Evolutionary conservation across 2,888 invertebrate genomes (phyloP).

Genomic region (Spodoptera exigua): DNA sequence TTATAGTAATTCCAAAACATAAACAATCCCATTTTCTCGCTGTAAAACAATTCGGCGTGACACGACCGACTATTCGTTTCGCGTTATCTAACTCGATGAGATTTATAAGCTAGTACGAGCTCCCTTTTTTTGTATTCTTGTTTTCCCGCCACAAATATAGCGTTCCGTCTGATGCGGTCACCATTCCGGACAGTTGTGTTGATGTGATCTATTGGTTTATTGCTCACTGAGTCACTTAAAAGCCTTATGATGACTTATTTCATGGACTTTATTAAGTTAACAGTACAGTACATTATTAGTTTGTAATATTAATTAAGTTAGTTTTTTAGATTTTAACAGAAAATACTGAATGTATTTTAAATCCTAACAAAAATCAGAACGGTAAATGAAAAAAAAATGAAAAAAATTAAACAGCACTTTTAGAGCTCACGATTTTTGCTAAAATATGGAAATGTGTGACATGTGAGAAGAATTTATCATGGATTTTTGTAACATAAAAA

Average conservation of each 20-base stretch:
- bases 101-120: slow-evolving; percentile 51
- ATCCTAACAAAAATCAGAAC: no score
- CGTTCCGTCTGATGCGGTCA: slow-evolving; percentile 6
- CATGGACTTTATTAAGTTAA: no score
- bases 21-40: slow-evolving; percentile 52
- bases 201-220: slow-evolving; percentile 24
- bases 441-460: no score
- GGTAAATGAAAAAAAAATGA: no score
- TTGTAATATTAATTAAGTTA: no score
- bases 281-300: no score
- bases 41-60: slow-evolving; percentile 54
- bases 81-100: slow-evolving; percentile 52
- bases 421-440: no score
- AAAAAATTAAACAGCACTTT: no score
- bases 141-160: slow-evolving; percentile 24
- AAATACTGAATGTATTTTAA: no score
- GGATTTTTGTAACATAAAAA: slow-evolving; percentile 8
- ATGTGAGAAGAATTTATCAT: slow-evolving; percentile 1
- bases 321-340: no score
- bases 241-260: background rate
- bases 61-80: slow-evolving; percentile 51
- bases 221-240: slow-evolving; percentile 3
- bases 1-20: slow-evolving; percentile 46
- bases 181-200: slow-evolving; percentile 21
- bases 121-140: slow-evolving; percentile 20